Base-by-base conservation (phyloP, 1,140 invertebrate species). In the Phocides pigmalion region DNA sequence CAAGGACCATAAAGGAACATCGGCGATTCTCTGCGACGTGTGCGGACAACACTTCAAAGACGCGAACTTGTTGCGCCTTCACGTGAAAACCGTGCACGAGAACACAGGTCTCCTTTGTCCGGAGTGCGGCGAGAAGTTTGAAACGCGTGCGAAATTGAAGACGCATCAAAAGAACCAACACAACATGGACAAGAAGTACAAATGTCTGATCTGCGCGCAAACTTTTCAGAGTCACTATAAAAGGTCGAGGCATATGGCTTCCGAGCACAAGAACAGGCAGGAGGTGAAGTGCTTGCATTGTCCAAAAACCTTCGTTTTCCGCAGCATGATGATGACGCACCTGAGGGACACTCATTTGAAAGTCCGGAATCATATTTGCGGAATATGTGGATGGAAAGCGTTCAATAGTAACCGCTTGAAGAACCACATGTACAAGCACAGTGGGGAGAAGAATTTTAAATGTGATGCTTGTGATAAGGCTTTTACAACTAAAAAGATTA, bases 251-350 rank as follows among this genome's bases (percentile, higher is more conserved):
- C 86, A 90, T 49, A 89, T 89, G 86, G 84, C 79, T 0, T 64
- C 78, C 0, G 86, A 85, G 19, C 88, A 90, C 49, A 84, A 90
- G 46, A 89, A 84, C 47, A 66, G 85, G 1, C 72, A 83, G 41
- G 81, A 84, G 53, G 71, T 89, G 22, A 89, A 90, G 54, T 90
- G 88, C 39, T 61, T 83, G 2, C 82, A 87, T 39, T 90, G 88
- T 35, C 85, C 84, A 1, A 90, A 89, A 37, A 90, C 84, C 0
- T 90, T 90, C 39, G 84, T 90, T 1, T 90, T 89, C 25, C 49
- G 88, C 0, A 87, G 84, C 37, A 89, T 88, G 84, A 89, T 90
- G 86, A 88, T 89, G 86, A 84, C 82, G 4, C 88, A 90, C 46
- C 17, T 89, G 8, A 44, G 86, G 0, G 85, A 89, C 37, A 80